Conservation (phyloP, 2,797 vertebrate species). For the Ctenopoma kingsleyae region DNA sequence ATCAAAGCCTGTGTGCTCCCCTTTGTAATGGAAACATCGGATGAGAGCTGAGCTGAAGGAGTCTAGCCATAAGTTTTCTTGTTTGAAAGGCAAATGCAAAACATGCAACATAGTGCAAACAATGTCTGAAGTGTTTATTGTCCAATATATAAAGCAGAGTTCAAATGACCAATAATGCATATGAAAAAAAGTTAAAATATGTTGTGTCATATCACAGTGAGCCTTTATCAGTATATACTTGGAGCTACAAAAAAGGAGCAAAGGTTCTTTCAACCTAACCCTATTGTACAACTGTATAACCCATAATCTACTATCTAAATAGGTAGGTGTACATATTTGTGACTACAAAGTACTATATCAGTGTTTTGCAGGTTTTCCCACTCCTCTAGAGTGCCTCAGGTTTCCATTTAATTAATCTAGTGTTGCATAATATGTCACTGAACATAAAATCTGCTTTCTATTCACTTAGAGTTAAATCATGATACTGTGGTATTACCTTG, state of each 20-base stretch:
- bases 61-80: slow-evolving; percentile 33
- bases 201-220: background rate
- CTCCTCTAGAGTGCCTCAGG: background rate
- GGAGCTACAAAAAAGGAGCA: background rate
- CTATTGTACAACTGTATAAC: background rate
- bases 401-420: background rate
- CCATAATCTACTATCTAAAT: background rate
- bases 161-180: background rate
- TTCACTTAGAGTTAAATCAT: background rate
- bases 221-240: background rate
- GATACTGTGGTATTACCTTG: background rate
- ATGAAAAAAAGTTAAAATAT: background rate
- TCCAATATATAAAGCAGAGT: background rate
- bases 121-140: slow-evolving; percentile 3
- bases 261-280: background rate
- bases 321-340: background rate
- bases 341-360: background rate
- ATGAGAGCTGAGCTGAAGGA: slow-evolving; percentile 56
- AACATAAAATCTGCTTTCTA: background rate
- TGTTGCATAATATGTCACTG: slow-evolving; percentile 7
- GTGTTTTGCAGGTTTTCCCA: background rate
- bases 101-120: slow-evolving; percentile 20
- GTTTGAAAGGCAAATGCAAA: slow-evolving; percentile 50
- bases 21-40: slow-evolving; percentile 66
- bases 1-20: slow-evolving; percentile 69